These are phyloP conservation scores for Oreohelix idahoensis DNA, from an alignment of 1,140 invertebrate species.

Conservation along the genomic window DNA sequence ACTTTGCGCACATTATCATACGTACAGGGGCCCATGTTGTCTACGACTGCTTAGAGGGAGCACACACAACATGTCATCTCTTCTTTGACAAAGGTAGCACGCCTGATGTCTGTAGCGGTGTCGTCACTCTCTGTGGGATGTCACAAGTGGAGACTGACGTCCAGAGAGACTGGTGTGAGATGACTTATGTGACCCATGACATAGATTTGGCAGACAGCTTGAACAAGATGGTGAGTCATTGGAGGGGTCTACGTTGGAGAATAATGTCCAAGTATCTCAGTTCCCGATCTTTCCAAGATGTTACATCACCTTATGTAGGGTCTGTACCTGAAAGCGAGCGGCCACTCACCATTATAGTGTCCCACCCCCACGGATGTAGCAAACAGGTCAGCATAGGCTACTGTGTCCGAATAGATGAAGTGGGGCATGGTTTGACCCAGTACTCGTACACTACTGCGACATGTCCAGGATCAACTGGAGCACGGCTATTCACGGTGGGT, in stretches of 20 bases:
- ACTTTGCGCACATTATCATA: not conserved
- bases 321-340: not conserved
- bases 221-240: not conserved
- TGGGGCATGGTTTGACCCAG: not conserved
- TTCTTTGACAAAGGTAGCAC: too few relatives aligned
- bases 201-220: not conserved
- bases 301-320: not conserved
- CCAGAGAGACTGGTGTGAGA: not conserved
- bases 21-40: not conserved
- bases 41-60: not conserved
- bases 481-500: not conserved
- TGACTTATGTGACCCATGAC: not conserved
- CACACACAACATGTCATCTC: too few relatives aligned
- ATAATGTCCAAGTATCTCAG: not conserved
- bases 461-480: not conserved
- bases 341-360: not conserved
- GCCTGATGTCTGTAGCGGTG: not conserved
- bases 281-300: not conserved
- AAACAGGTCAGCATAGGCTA: not conserved
- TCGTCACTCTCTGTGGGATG: not conserved
- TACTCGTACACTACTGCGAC: not conserved
- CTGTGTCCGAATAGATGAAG: not conserved
- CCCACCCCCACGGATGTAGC: too few relatives aligned
- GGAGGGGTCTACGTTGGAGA: not conserved
- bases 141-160: not conserved